Evolutionary conservation across 2,888 invertebrate genomes (phyloP), one percentile per base, ranked within the genome.

Genomic region (Volucella inflata): DNA sequence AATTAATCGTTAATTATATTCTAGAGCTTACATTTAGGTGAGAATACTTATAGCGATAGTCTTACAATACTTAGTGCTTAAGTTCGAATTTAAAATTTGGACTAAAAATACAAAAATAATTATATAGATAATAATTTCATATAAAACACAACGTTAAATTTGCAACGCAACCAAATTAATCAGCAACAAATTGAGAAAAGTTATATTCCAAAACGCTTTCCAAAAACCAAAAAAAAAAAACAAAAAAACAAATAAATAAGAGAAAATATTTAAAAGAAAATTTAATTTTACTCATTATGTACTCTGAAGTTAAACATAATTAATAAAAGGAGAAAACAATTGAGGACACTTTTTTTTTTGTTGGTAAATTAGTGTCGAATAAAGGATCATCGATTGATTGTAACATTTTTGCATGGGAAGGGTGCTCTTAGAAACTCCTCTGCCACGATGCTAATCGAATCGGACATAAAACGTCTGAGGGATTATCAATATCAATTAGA

Each of bases 231-330:
- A 80, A 48, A 70, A 51, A 68, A 14, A 17, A 80, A 48, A 70
- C 44, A 68, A 14, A 17, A 42, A 68, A 70, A 42, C 65, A 68
- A 48, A 57, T 59, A 44, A 30, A 68, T 48, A 53, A 75, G 16
- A 38, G 53, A 68, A 51, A 11, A 14, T 3, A 65, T 57, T 51
- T 57, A 46, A 60, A 62, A 55, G 40, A 48, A 53, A 74, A 60
- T 59, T 67, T 59, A 71, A 76, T 71, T 83, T 79, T 84, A 65
- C 76, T 80, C 71, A 67, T 71, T 60, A 80, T 79, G 79, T 77
- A 71, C 70, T 84, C 75, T 79, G 75, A 84, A 84, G 70, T 84
- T 84, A 65, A 71, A 80, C 76, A 71, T 60, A 30, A 80, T 71
- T 71, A 78, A 83, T 78, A 84, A 83, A 65, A 71, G 12, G 51